Evolutionary conservation across 2,113 vertebrate species (phyloP), one percentile per base, ranked within the genome.

Genomic region (Gopherus flavomarginatus): DNA sequence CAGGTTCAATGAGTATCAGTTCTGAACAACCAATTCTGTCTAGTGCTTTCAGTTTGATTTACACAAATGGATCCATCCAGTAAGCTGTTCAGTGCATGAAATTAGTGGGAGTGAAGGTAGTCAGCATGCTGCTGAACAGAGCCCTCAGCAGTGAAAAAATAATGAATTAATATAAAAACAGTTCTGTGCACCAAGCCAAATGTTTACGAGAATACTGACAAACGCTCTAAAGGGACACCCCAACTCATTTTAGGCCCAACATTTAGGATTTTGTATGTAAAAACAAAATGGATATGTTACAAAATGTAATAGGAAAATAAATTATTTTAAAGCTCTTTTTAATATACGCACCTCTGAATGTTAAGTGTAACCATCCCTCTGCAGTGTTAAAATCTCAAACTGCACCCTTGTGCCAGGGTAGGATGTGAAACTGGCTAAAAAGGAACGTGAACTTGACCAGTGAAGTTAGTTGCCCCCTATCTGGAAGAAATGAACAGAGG

Each of bases 21-120:
- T 21, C 26, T 56, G 83, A 90, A 65, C 65, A 47, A 0, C 31
- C 1, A 90, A 16, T 3, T 81, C 57, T 75, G 52, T 35, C 5
- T 8, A 0, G 22, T 29, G 90, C 42, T 72, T 53, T 91, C 54
- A 49, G 78, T 42, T 5, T 50, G 35, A 5, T 62, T 4, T 44
- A 22, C 21, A 14, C 2, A 17, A 90, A 31, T 87, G 87, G 90
- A 84, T 38, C 44, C 12, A 31, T 78, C 5, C 3, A 27, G 16
- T 21, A 3, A 50, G 54, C 0, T 5, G 56, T 90, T 0, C 0
- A 53, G 78, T 77, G 49, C 26, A 65, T 59, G 84, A 29, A 87
- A 62, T 38, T 31, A 11, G 0, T 0, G 19, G 2, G 77, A 16
- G 24, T 3, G 50, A 89, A 17, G 17, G 22, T 59, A 22, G 44